A percentile compares a stretch with the other conserved stretches of the same genome.
Conservation (phyloP, 2,113 vertebrate species). For the Coreoperca whiteheadi region DNA sequence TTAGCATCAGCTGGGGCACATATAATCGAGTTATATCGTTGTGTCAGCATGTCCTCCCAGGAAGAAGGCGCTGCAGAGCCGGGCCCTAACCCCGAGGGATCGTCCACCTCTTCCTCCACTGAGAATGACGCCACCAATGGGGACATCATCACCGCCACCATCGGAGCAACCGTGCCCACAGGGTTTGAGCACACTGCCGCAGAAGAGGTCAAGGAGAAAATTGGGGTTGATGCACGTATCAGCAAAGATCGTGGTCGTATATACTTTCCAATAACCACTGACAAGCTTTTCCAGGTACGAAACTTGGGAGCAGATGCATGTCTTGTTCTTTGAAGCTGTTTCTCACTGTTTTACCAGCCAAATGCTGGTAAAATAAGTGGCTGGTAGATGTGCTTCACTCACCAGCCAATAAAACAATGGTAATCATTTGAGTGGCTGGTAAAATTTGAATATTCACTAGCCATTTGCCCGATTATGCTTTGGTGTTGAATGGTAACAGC, state of each 20-base stretch:
- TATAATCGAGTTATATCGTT: not conserved
- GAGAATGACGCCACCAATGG: slow-evolving; percentile 30
- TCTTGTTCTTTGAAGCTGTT: not conserved
- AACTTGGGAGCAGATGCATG: not conserved
- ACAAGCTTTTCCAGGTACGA: slow-evolving; percentile 88
- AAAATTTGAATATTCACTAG: too few relatives aligned
- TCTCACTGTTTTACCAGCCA: not conserved
- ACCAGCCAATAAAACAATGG: too few relatives aligned
- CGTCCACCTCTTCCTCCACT: not conserved
- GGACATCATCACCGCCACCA: slow-evolving; percentile 77
- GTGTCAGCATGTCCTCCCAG: slow-evolving; percentile 59
- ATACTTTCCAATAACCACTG: slow-evolving; percentile 91
- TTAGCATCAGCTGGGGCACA: not conserved
- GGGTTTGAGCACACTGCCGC: slow-evolving; percentile 94
- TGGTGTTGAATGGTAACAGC: not conserved
- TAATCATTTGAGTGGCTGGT: too few relatives aligned
- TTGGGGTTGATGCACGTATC: slow-evolving; percentile 87
- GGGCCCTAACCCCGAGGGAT: not conserved
- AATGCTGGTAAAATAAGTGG: too few relatives aligned
- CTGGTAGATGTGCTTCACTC: too few relatives aligned
- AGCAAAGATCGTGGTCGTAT: slow-evolving; percentile 95
- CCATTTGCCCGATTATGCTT: not conserved
- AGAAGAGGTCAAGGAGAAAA: slow-evolving; percentile 94
- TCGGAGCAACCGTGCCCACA: slow-evolving; percentile 96
- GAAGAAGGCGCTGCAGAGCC: slow-evolving; percentile 43